These are phyloP conservation scores for Andrena fulva DNA, from an alignment of 2,888 invertebrate genomes.

Conservation along the genomic window DNA sequence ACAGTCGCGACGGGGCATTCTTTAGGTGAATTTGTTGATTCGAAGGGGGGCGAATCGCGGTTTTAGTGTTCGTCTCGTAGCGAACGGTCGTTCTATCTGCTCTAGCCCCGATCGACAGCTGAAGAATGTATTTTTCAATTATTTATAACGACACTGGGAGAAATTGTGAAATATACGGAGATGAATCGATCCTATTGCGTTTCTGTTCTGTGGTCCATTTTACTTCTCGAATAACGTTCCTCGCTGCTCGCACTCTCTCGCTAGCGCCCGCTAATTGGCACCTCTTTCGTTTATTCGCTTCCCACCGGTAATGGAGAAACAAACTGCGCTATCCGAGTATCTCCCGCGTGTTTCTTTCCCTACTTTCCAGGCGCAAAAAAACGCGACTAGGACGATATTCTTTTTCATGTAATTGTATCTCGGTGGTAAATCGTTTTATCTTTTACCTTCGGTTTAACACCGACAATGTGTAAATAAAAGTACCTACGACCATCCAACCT, in stretches of 20 bases:
- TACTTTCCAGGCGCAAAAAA: background rate
- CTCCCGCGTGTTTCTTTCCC: background rate
- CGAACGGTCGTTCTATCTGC: background rate
- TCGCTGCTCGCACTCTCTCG: background rate
- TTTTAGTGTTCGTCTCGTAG: background rate
- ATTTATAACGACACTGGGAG: conserved; percentile 17
- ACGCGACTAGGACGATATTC: background rate
- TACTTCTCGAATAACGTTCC: background rate
- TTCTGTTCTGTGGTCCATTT: background rate
- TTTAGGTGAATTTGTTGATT: conserved; percentile 11
- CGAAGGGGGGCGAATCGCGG: background rate
- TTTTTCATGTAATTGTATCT: too few species aligned
- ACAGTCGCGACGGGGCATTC: background rate
- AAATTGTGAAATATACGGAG: conserved; percentile 32
- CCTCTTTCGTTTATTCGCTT: background rate
- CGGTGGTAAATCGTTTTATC: too few species aligned
- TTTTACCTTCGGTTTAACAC: too few species aligned
- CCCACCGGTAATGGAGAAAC: background rate
- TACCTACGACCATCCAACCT: too few species aligned
- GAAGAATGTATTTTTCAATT: conserved; percentile 31
- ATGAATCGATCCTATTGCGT: conserved; percentile 10
- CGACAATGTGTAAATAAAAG: too few species aligned
- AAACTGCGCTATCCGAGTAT: background rate
- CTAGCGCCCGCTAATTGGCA: conserved; percentile 4
- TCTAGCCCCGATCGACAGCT: background rate